These are phyloP conservation scores for Cephus runcator DNA, from an alignment of 2,888 invertebrate species.

Conservation along the genomic window DNA sequence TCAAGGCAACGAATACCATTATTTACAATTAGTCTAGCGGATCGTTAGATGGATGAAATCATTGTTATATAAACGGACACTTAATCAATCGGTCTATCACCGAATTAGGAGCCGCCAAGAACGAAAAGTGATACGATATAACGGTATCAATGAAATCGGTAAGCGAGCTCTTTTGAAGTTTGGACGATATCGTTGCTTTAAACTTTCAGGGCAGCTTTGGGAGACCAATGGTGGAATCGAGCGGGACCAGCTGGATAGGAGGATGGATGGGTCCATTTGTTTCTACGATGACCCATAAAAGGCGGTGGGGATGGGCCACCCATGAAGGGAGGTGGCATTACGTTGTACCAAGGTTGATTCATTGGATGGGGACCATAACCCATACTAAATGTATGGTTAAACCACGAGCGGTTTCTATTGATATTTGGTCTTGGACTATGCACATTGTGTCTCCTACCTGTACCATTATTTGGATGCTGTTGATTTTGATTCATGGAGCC, in stretches of 20 bases:
- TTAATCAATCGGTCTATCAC: too few species aligned
- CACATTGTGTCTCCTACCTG: conserved; percentile 56
- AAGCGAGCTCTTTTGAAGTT: conserved; percentile 39
- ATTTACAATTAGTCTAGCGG: too few species aligned
- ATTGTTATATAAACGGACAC: too few species aligned
- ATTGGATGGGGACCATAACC: conserved; percentile 59
- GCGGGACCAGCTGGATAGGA: conserved; percentile 57
- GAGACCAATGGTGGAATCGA: conserved; percentile 61
- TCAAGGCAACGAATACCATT: not conserved
- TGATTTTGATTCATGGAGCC: conserved; percentile 51
- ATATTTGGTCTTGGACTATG: conserved; percentile 56
- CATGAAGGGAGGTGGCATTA: conserved; percentile 58
- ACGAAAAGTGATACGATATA: too few species aligned
- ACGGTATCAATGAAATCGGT: conserved; percentile 21
- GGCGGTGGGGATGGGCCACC: conserved; percentile 60
- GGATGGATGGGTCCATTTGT: conserved; percentile 58
- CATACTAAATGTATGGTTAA: conserved; percentile 58
- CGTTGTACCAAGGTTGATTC: conserved; percentile 57
- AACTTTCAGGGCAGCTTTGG: conserved; percentile 60
- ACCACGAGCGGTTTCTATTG: conserved; percentile 60
- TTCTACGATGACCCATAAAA: conserved; percentile 56
- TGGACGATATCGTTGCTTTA: conserved; percentile 32
- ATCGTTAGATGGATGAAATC: too few species aligned
- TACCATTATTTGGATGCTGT: conserved; percentile 46
- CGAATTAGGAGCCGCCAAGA: too few species aligned